A percentile compares a stretch with the other conserved stretches of the same genome.
These are phyloP conservation scores for Bergia sp. DNA, from an alignment of 92 coral and sea anemone genomes.

Conservation along the genomic window DNA sequence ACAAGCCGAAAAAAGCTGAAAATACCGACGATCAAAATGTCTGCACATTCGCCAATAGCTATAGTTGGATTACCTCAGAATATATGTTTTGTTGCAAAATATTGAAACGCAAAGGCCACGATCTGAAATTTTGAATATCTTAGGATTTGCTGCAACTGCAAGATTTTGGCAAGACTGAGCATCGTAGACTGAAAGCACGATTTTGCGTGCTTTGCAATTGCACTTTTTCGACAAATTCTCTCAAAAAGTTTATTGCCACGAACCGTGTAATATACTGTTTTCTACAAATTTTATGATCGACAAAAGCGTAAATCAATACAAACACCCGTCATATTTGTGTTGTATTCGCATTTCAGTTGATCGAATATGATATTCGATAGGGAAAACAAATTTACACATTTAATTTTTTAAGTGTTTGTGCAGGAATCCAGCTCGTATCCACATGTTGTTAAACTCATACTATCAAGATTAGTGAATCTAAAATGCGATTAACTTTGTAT, in stretches of 20 bases:
- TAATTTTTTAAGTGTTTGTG: background rate
- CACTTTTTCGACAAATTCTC: background rate
- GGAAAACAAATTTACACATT: conserved; percentile 17
- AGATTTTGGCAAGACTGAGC: no score
- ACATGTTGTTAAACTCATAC: background rate
- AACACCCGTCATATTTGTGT: background rate
- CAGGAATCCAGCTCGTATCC: background rate
- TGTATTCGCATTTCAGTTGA: background rate
- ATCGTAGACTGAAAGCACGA: no score
- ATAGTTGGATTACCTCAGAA: background rate
- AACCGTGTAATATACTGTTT: background rate
- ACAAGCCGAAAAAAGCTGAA: background rate
- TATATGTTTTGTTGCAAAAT: background rate
- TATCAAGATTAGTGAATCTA: background rate
- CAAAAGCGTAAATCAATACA: background rate
- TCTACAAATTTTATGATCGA: background rate
- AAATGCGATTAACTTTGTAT: background rate
- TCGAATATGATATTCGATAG: background rate
- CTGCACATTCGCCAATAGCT: background rate
- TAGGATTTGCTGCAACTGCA: background rate
- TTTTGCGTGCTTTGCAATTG: no score
- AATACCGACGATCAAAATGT: background rate
- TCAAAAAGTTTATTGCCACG: background rate
- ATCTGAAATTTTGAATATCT: background rate
- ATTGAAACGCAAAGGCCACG: background rate